These are phyloP conservation scores for Esox masquinongy DNA, from an alignment of 2,797 vertebrate genomes.

Conservation along the genomic window DNA sequence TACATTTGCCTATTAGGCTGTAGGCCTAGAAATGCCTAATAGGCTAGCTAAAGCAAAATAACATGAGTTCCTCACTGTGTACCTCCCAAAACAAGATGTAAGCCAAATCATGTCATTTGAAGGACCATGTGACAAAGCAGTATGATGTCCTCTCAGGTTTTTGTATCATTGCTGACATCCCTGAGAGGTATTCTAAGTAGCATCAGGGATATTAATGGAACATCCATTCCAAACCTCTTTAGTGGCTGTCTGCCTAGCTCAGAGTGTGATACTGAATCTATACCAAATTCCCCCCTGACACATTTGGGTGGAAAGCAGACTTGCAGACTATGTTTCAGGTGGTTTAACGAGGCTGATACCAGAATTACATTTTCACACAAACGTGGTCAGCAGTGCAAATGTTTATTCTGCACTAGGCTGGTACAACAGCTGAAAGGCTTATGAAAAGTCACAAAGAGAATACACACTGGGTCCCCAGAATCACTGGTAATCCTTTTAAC, in stretches of 20 bases:
- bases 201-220: conserved; percentile 23
- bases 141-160: conserved; percentile 4
- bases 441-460: conserved; percentile 1
- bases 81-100: not conserved
- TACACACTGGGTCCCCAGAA: conserved; percentile 1
- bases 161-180: conserved; percentile 5
- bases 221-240: conserved; percentile 18
- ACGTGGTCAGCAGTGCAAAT: not conserved
- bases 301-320: conserved; percentile 4
- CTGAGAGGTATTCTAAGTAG: conserved; percentile 7
- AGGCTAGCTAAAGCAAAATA: conserved; percentile 6
- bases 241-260: conserved; percentile 17
- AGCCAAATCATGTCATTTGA: conserved; percentile 20
- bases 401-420: not conserved
- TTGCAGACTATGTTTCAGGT: not conserved
- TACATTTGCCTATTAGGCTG: not conserved
- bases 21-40: not conserved
- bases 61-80: not conserved
- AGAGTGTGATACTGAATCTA: conserved; percentile 1
- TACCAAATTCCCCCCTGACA: conserved; percentile 9
- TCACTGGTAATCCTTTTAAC: conserved; percentile 10
- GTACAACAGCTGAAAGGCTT: conserved; percentile 14
- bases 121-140: conserved; percentile 3
- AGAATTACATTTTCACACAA: not conserved
- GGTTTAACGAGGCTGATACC: conserved; percentile 5